phyloP scores from a whole-genome alignment of 2,888 invertebrate species.

The Nasonovia ribisnigri region DNA sequence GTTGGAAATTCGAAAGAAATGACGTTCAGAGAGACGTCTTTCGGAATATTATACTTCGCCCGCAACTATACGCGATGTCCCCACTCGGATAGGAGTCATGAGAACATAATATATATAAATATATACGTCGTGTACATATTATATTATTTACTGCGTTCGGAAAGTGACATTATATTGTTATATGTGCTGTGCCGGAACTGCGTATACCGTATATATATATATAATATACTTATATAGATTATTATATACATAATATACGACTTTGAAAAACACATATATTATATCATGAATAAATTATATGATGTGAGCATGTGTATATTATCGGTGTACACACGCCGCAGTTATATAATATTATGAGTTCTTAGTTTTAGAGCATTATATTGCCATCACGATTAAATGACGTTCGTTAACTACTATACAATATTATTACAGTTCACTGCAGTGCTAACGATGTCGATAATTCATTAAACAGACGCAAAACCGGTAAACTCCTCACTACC shows the following conservation, averaged over 20 bases:
- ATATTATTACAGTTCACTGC: background rate
- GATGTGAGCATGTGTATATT: background rate
- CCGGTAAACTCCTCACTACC: background rate
- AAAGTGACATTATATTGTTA: constrained; percentile 18
- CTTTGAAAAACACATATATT: background rate
- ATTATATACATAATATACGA: background rate
- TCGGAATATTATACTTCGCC: background rate
- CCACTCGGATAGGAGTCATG: background rate
- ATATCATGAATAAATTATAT: background rate
- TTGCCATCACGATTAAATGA: background rate
- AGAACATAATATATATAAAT: background rate
- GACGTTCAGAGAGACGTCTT: background rate
- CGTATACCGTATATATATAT: background rate
- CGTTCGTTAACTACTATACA: background rate
- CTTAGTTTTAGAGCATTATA: background rate
- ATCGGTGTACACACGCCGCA: background rate
- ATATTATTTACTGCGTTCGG: background rate
- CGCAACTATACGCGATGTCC: background rate
- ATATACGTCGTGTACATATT: background rate
- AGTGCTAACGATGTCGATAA: background rate
- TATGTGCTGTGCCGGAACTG: background rate
- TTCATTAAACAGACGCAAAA: background rate
- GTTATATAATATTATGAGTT: background rate
- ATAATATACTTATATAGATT: background rate
- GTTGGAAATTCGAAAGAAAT: background rate